Evolutionary conservation across 2,797 vertebrate genomes (phyloP).

Genomic region (Oceanodroma leucorhoa): DNA sequence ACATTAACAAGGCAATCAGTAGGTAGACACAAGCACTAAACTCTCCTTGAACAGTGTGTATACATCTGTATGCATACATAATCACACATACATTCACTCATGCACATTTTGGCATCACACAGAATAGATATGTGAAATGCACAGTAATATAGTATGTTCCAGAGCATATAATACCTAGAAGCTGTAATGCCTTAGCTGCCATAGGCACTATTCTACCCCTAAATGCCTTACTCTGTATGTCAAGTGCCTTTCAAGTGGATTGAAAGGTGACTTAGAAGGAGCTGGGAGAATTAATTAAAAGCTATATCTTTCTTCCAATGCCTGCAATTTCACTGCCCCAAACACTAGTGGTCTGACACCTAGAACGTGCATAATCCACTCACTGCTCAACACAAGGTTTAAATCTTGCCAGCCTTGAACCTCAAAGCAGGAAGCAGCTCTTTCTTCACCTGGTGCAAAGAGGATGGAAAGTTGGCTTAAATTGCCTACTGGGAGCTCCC

Average conservation of each 20-base stretch:
- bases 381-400: not conserved
- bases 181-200: not conserved
- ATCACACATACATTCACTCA: not conserved
- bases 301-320: not conserved
- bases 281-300: not conserved
- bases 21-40: not conserved
- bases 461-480: not conserved
- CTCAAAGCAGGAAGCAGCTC: not conserved
- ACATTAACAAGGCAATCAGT: not conserved
- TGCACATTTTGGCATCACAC: not conserved
- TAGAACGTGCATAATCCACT: not conserved
- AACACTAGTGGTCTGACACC: not conserved
- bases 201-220: not conserved
- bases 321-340: not conserved
- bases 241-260: not conserved
- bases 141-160: not conserved
- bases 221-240: not conserved
- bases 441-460: not conserved
- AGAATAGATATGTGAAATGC: not conserved
- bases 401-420: not conserved
- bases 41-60: not conserved
- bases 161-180: not conserved
- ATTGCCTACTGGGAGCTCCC: not conserved
- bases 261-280: not conserved
- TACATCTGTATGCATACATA: not conserved